Conservation (phyloP, 2,113 vertebrate genomes). For the Syngnathus typhle region DNA sequence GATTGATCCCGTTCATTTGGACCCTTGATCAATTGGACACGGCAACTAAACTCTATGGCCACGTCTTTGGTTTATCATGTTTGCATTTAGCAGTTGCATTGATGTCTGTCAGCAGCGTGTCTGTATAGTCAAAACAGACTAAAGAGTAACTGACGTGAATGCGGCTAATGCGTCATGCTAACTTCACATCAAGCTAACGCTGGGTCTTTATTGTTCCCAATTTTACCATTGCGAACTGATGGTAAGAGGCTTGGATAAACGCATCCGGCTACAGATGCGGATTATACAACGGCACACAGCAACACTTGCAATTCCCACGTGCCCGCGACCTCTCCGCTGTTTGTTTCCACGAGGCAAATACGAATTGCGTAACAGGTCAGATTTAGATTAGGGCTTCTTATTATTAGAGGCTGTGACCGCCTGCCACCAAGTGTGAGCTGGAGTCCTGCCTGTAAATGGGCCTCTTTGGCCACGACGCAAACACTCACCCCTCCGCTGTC, state of each 20-base stretch:
- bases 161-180: not conserved
- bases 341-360: slow-evolving; percentile 23
- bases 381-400: slow-evolving; percentile 53
- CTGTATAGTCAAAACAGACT: too few species aligned
- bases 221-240: not conserved
- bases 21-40: too few species aligned
- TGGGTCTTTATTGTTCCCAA: slow-evolving; percentile 3
- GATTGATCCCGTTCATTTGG: too few species aligned
- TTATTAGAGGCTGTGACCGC: slow-evolving; percentile 55
- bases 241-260: slow-evolving; percentile 16
- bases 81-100: too few species aligned
- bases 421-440: slow-evolving; percentile 45
- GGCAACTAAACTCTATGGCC: too few species aligned
- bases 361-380: slow-evolving; percentile 50
- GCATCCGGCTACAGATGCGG: slow-evolving; percentile 8
- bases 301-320: slow-evolving; percentile 14
- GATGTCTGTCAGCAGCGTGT: too few species aligned
- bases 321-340: slow-evolving; percentile 28
- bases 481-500: slow-evolving; percentile 39
- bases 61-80: too few species aligned
- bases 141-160: not conserved
- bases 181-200: not conserved
- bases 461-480: slow-evolving; percentile 18
- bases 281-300: slow-evolving; percentile 6
- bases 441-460: slow-evolving; percentile 37